phyloP scores from a whole-genome alignment of 1,140 invertebrate species.

The Venturia canescens region DNA sequence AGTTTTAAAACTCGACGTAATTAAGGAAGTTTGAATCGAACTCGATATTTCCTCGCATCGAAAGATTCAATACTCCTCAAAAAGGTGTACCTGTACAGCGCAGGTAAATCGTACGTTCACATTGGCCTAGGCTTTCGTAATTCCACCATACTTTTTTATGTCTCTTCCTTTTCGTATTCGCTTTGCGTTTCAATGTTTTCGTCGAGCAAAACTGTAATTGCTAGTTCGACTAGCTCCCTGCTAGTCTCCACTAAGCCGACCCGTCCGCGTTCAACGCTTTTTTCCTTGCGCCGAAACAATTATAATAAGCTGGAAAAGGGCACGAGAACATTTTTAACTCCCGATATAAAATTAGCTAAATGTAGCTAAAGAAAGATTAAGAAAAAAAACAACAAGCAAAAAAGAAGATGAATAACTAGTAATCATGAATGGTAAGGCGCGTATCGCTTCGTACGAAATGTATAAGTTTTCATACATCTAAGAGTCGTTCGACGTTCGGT shows the following conservation, averaged over 20 bases:
- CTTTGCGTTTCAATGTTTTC: slow-evolving; percentile 47
- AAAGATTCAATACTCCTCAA: slow-evolving; percentile 35
- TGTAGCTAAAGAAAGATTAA: not conserved
- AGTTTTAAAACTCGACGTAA: slow-evolving; percentile 37
- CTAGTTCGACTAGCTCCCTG: slow-evolving; percentile 69
- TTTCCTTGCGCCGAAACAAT: slow-evolving; percentile 57
- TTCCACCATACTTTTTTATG: slow-evolving; percentile 18
- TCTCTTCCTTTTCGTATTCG: slow-evolving; percentile 33
- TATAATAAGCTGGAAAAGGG: slow-evolving; percentile 26
- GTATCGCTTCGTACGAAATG: slow-evolving; percentile 51
- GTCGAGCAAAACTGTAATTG: slow-evolving; percentile 52
- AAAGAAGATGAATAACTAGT: too few species aligned
- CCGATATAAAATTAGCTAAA: slow-evolving; percentile 14
- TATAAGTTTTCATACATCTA: slow-evolving; percentile 50
- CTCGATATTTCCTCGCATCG: slow-evolving; percentile 53
- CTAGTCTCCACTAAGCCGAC: slow-evolving; percentile 73
- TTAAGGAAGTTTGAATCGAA: slow-evolving; percentile 48
- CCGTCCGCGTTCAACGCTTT: slow-evolving; percentile 71
- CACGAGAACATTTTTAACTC: slow-evolving; percentile 34
- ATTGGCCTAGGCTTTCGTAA: slow-evolving; percentile 54
- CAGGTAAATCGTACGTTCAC: slow-evolving; percentile 30
- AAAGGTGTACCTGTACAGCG: slow-evolving; percentile 20
- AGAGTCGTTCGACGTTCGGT: slow-evolving; percentile 57
- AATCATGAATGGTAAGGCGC: slow-evolving; percentile 15
- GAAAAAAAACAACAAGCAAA: too few species aligned